Conservation (phyloP, 2,888 invertebrate genomes). For the Osedax frankpressi region DNA sequence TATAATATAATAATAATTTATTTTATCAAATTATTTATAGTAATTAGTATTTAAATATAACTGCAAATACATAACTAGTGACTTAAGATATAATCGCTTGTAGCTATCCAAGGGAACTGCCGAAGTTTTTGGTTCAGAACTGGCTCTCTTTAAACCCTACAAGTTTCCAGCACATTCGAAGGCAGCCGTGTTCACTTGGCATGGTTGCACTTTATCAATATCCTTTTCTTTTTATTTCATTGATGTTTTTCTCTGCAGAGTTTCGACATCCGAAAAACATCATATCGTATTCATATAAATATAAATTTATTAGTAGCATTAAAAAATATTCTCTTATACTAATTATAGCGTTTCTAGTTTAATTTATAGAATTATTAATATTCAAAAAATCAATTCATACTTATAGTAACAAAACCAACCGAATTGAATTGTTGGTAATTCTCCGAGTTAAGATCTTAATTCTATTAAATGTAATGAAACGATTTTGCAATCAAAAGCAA, state of each 20-base stretch:
- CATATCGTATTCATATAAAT: too few species aligned
- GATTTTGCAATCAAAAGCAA: background rate
- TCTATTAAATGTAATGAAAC: background rate
- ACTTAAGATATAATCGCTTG: too few species aligned
- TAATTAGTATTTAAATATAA: background rate
- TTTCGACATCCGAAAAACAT: too few species aligned
- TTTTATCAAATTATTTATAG: background rate
- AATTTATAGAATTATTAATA: background rate
- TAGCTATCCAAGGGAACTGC: conserved; percentile 78
- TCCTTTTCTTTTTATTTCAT: too few species aligned
- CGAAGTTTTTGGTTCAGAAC: conserved; percentile 89
- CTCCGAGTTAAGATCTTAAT: background rate
- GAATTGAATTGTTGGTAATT: background rate
- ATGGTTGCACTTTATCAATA: conserved; percentile 71
- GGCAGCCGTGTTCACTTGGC: conserved; percentile 89
- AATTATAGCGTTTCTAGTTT: background rate
- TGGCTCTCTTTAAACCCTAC: conserved; percentile 81
- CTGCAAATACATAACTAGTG: background rate
- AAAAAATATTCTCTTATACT: background rate
- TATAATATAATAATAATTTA: background rate
- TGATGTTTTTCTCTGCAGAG: too few species aligned
- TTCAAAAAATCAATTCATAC: background rate
- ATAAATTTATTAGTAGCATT: too few species aligned
- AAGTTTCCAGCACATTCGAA: conserved; percentile 78
- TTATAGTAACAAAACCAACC: too few species aligned